phyloP scores from a whole-genome alignment of 1,140 invertebrate genomes.

The Daktulosphaira vitifoliae region DNA sequence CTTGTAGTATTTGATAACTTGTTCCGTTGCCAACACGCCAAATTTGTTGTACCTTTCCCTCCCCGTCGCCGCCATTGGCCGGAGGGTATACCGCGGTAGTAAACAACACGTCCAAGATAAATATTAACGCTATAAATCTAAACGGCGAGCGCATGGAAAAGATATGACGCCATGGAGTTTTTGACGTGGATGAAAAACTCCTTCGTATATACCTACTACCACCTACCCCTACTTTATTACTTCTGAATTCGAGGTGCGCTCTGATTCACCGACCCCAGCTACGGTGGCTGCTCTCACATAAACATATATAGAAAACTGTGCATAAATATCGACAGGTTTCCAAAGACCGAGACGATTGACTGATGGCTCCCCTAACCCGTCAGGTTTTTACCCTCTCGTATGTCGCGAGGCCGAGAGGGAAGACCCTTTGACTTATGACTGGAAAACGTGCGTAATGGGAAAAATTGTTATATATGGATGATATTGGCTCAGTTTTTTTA shows the following conservation, averaged over 20 bases:
- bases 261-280: not conserved
- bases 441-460: constrained; percentile 27
- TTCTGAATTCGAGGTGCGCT: not conserved
- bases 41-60: not conserved
- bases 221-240: not conserved
- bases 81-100: not conserved
- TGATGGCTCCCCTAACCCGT: constrained; percentile 9
- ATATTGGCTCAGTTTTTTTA: constrained; percentile 30
- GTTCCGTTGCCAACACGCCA: constrained; percentile 30
- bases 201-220: not conserved
- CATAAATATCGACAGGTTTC: not conserved
- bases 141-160: not conserved
- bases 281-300: not conserved
- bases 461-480: not conserved
- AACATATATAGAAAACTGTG: not conserved
- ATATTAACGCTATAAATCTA: constrained; percentile 33
- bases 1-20: constrained; percentile 22
- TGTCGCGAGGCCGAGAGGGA: not conserved
- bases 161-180: constrained; percentile 20
- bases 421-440: constrained; percentile 27
- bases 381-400: too few species aligned
- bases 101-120: constrained; percentile 29
- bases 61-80: not conserved
- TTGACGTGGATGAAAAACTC: constrained; percentile 21
- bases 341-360: constrained; percentile 17